Base-by-base conservation (phyloP, 2,888 invertebrate species). In the Eugnorisma glareosa region DNA sequence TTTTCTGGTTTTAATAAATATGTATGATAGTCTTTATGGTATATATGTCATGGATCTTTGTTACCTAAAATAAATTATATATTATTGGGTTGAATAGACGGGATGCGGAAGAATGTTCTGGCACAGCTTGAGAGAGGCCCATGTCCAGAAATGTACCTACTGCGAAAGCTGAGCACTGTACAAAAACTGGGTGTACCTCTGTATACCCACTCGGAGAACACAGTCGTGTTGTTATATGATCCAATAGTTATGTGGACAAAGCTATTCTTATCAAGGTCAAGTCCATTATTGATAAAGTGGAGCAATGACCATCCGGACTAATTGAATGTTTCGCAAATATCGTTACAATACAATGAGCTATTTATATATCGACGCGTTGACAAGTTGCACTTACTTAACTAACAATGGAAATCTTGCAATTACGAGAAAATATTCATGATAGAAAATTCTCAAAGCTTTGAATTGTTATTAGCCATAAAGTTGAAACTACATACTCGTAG, bases 321-420 rank as follows among this genome's bases (percentile, higher is more conserved):
- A 77, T 77, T 74, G 57, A 51, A 70, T 28, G 82, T 80, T 66
- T 70, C 69, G 70, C 70, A 82, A 81, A 82, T 31, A 35, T 28
- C 35, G 24, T 37, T 28, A 28, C 75, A 68, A 80, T 63, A 48
- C 83, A 54, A 43, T 67, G 40, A 67, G 54, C 45, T 61, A 57
- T 67, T 82, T 57, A 67, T 67, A 5, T 15, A 57, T 66, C 10
- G 31, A 43, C 35, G 31, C 61, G 45, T 54, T 48, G 67, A 70
- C 70, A 67, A 40, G 67, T 48, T 82, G 67, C 63, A 35, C 8
- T 68, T 35, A 57, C 11, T 64, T 15, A 57, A 57, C 54, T 45
- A 68, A 76, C 54, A 78, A 79, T 78, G 31, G 37, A 57, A 28
- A 45, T 68, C 28, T 78, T 21, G 79, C 35, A 77, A 75, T 43